phyloP scores from a whole-genome alignment of 2,888 invertebrate species.

The Ormyrus pomaceus region DNA sequence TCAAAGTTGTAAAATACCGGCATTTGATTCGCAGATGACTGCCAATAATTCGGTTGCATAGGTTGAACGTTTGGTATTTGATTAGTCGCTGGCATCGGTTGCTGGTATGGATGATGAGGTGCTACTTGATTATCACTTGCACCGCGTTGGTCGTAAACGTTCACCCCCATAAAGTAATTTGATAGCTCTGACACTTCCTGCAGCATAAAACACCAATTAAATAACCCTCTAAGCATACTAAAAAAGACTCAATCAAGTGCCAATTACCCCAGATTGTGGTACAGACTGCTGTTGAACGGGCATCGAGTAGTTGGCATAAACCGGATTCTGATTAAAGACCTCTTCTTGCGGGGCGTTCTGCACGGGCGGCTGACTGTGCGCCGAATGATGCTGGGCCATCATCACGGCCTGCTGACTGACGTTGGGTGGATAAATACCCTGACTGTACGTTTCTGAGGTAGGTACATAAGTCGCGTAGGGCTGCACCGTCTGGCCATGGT shows the following conservation, averaged over 20 bases:
- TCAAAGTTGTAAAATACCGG: constrained; percentile 60
- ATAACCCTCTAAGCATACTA: too few relatives aligned
- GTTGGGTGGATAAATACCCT: constrained; percentile 64
- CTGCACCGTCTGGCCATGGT: constrained; percentile 64
- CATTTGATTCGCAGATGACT: constrained; percentile 70
- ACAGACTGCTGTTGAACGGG: constrained; percentile 69
- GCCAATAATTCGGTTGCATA: constrained; percentile 71
- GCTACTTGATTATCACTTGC: constrained; percentile 66
- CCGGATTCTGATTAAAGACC: constrained; percentile 69
- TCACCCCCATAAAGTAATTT: constrained; percentile 72
- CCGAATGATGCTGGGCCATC: constrained; percentile 64
- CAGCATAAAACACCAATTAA: neutral
- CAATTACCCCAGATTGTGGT: constrained; percentile 64
- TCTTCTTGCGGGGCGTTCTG: constrained; percentile 65
- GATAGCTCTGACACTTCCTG: constrained; percentile 71
- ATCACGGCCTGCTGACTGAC: constrained; percentile 67
- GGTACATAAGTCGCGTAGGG: constrained; percentile 68
- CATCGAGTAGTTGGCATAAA: constrained; percentile 71
- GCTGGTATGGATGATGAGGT: constrained; percentile 67
- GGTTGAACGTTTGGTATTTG: constrained; percentile 64
- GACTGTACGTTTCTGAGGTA: constrained; percentile 69
- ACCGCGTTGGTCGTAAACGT: constrained; percentile 70
- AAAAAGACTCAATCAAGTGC: too few relatives aligned
- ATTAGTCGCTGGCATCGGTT: constrained; percentile 64
- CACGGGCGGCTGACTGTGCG: constrained; percentile 62